These are phyloP conservation scores for Pocillopora meandrina DNA, from an alignment of 92 coral and sea anemone species.

Conservation along the genomic window DNA sequence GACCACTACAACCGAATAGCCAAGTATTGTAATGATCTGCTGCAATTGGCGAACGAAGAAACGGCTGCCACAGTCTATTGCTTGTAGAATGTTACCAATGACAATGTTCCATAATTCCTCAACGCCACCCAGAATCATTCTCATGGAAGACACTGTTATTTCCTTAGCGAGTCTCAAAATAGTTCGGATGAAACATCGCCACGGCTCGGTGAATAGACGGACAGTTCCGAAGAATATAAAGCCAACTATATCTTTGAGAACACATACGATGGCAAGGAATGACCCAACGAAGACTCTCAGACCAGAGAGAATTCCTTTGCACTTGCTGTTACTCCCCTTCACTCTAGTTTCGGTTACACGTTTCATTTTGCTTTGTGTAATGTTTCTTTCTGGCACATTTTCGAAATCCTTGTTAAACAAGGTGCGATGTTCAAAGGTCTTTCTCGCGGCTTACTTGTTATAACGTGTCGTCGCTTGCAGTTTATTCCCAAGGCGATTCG, in stretches of 20 bases:
- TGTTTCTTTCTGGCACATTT: background rate
- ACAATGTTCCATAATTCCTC: constrained; percentile 2
- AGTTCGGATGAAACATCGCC: constrained; percentile 6
- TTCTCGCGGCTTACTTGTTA: background rate
- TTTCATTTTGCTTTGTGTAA: background rate
- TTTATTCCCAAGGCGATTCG: background rate
- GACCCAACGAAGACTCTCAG: constrained; percentile 17
- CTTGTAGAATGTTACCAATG: background rate
- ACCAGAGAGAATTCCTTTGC: background rate
- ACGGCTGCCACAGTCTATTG: background rate
- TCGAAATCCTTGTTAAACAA: no score
- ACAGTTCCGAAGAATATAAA: background rate
- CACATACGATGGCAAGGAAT: constrained; percentile 1
- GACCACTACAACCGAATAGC: constrained; percentile 5
- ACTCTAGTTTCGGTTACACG: background rate
- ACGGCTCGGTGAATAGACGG: background rate
- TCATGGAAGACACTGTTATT: background rate
- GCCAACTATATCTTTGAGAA: constrained; percentile 12
- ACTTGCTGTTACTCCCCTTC: background rate
- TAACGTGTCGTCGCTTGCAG: background rate
- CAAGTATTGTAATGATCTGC: background rate
- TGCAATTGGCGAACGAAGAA: constrained; percentile 2
- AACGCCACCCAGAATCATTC: background rate
- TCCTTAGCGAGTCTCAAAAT: constrained; percentile 1
- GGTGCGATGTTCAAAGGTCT: no score